Conservation (phyloP, 2,113 vertebrate species). For the Danionella cerebrum region DNA sequence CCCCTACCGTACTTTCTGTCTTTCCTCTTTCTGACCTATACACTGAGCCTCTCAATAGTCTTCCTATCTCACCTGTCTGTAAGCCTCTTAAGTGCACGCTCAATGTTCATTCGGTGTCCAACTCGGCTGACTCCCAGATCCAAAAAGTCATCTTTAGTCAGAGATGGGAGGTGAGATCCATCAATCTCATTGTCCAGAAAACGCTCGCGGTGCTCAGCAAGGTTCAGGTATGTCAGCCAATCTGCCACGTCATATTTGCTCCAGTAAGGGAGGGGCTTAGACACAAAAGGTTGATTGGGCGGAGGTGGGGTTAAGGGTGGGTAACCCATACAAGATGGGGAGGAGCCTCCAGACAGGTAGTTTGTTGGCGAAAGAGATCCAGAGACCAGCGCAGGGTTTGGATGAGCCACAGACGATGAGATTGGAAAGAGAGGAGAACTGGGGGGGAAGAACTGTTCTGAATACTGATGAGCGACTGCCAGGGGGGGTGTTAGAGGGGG, state of each 20-base stretch:
- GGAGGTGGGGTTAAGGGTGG: conserved; percentile 73
- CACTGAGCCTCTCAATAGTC: neutral
- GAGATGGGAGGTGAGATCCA: conserved; percentile 83
- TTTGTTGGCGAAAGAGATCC: conserved; percentile 81
- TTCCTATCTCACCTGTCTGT: conserved; percentile 85
- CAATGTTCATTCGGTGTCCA: conserved; percentile 93
- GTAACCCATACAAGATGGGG: conserved; percentile 71
- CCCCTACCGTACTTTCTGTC: conserved; percentile 26
- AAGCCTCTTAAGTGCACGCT: conserved; percentile 87
- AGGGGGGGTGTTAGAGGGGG: conserved; percentile 61
- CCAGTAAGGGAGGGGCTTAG: conserved; percentile 87
- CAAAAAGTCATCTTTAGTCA: conserved; percentile 92
- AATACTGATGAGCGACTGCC: conserved; percentile 56
- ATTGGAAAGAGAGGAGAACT: conserved; percentile 67
- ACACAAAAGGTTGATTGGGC: conserved; percentile 81
- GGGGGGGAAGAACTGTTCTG: conserved; percentile 63
- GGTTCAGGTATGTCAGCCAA: conserved; percentile 85
- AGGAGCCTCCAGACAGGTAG: conserved; percentile 72
- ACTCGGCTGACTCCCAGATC: conserved; percentile 90
- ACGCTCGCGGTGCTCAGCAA: conserved; percentile 80
- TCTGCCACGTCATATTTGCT: conserved; percentile 93
- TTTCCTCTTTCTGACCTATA: conserved; percentile 27
- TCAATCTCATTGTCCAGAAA: conserved; percentile 96
- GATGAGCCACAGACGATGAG: conserved; percentile 56
- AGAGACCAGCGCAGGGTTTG: conserved; percentile 63